Evolutionary conservation across 2,797 vertebrate species (phyloP).

Genomic region (Hoplostethus atlanticus): DNA sequence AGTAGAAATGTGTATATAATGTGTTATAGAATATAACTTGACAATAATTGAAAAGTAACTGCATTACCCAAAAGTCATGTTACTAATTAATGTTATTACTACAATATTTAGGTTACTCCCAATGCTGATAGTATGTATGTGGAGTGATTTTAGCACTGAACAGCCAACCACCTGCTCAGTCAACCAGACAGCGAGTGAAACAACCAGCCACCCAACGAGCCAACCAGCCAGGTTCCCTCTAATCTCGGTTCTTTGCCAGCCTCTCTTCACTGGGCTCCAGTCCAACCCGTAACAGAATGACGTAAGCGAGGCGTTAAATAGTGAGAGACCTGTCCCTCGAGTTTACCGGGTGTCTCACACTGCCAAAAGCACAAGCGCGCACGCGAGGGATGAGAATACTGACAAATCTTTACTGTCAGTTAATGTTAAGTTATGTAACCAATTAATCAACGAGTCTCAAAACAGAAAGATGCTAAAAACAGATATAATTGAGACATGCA

Average conservation of each 20-base stretch:
- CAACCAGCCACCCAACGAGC: conserved; percentile 46
- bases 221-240: conserved; percentile 50
- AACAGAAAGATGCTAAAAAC: conserved; percentile 17
- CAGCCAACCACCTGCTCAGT: conserved; percentile 38
- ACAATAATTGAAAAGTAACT: background rate
- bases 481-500: background rate
- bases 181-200: conserved; percentile 46
- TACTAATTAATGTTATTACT: too few relatives aligned
- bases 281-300: conserved; percentile 60
- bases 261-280: conserved; percentile 45
- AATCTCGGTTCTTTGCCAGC: conserved; percentile 47
- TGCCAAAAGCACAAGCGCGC: conserved; percentile 43
- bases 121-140: background rate
- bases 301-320: conserved; percentile 56
- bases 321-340: conserved; percentile 54
- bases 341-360: conserved; percentile 34
- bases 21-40: too few relatives aligned
- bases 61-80: background rate
- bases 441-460: conserved; percentile 22
- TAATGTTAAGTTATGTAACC: conserved; percentile 31
- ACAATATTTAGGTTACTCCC: background rate
- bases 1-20: too few relatives aligned
- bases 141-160: conserved; percentile 18
- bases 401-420: conserved; percentile 30
- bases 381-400: conserved; percentile 23